phyloP scores from a whole-genome alignment of 2,797 vertebrate genomes.

The Echiichthys vipera region DNA sequence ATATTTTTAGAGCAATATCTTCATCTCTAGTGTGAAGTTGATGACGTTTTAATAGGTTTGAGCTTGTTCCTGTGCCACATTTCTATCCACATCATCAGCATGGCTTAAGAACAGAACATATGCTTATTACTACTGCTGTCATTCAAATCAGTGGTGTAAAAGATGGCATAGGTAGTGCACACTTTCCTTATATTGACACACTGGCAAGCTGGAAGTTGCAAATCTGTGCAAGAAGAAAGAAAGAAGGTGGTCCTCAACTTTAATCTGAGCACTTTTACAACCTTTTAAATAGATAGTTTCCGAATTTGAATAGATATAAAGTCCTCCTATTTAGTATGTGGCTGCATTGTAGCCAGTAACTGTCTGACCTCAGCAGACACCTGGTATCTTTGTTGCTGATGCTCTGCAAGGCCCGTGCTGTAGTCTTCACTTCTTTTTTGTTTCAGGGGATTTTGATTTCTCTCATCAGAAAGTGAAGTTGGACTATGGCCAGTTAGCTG shows the following conservation, averaged over 20 bases:
- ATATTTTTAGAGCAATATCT: not conserved
- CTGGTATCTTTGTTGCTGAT: not conserved
- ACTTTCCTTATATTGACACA: not conserved
- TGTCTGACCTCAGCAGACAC: not conserved
- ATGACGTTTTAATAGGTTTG: constrained; percentile 5
- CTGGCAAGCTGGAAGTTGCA: not conserved
- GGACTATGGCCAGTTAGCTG: not conserved
- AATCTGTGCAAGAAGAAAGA: not conserved
- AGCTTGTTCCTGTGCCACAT: not conserved
- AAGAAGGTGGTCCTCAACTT: not conserved
- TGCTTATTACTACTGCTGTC: not conserved
- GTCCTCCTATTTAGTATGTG: not conserved
- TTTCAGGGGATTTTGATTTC: not conserved
- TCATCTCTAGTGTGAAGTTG: no score
- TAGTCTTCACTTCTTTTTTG: not conserved
- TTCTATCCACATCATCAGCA: not conserved
- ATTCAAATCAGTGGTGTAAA: not conserved
- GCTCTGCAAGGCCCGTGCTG: not conserved
- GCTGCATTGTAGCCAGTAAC: not conserved
- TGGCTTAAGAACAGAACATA: constrained; percentile 2
- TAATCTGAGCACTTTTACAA: not conserved
- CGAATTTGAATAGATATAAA: not conserved
- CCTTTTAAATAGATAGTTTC: not conserved
- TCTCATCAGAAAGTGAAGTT: not conserved
- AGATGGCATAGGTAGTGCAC: not conserved